Base-by-base conservation (phyloP, 2,797 vertebrate species). In the Spea hammondii region DNA sequence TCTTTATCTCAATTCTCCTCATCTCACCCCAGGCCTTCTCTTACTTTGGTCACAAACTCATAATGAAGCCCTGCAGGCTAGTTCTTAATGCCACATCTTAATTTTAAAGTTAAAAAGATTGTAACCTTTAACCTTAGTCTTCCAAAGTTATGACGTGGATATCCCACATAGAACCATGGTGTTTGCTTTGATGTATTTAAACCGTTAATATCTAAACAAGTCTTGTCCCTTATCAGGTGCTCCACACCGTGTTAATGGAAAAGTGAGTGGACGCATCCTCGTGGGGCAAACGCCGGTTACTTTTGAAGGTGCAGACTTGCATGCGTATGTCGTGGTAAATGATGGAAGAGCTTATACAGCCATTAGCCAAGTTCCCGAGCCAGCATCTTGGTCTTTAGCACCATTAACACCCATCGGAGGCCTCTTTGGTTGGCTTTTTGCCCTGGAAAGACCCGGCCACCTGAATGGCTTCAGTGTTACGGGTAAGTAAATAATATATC, bases 361-460 rank as follows among this genome's bases (percentile, higher is more conserved):
- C 84, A 90, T 98, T 90, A 98, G 97, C 6, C 89, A 96, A 85
- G 91, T 98, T 9, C 96, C 96, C 0, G 93, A 92, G 84, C 92
- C 92, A 0, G 89, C 94, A 0, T 96, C 95, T 64, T 94, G 92
- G 8, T 95, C 96, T 3, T 89, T 99, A 74, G 94, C 98, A 88
- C 95, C 96, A 0, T 87, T 96, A 17, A 89, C 93, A 0, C 93
- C 96, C 2, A 79, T 98, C 0, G 97, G 96, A 1, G 96, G 95
- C 50, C 90, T 98, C 13, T 97, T 98, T 4, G 95, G 96, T 0
- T 99, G 97, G 97, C 92, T 99, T 71, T 99, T 98, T 8, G 96
- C 97, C 74, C 87, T 97, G 84, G 95, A 97, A 86, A 93, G 95
- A 57, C 95, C 95, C 0, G 93, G 94, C 59, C 91, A 93, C 7